These are phyloP conservation scores for Entomobrya multifasciata DNA, from an alignment of 2,888 invertebrate species.

Conservation along the genomic window DNA sequence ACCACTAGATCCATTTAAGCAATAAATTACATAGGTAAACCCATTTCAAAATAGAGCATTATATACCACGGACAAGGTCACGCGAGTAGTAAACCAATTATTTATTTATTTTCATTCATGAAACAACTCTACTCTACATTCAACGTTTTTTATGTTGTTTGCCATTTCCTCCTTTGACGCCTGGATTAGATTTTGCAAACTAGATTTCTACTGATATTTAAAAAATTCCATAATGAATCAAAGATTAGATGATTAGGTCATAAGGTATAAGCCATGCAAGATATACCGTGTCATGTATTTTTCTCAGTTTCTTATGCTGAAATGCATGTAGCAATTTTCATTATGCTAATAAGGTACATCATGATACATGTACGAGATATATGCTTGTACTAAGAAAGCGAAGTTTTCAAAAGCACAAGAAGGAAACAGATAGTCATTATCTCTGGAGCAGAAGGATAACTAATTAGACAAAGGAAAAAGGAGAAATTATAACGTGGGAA, in stretches of 20 bases:
- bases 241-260: too few relatives aligned
- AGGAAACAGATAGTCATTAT: background rate
- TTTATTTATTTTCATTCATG: constrained; percentile 3
- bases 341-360: too few relatives aligned
- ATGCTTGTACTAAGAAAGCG: too few relatives aligned
- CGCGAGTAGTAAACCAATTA: constrained; percentile 24
- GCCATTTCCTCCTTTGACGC: background rate
- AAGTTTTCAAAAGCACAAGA: too few relatives aligned
- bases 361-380: background rate
- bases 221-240: too few relatives aligned
- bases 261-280: too few relatives aligned
- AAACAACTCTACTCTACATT: too few relatives aligned
- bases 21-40: too few relatives aligned
- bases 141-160: too few relatives aligned
- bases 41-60: background rate
- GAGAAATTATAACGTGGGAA: constrained; percentile 4
- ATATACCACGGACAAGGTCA: constrained; percentile 57
- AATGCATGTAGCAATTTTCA: too few relatives aligned
- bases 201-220: background rate
- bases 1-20: background rate
- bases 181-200: background rate
- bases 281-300: too few relatives aligned
- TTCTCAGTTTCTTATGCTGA: too few relatives aligned
- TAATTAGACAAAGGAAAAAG: background rate
- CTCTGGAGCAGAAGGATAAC: constrained; percentile 8